Base-by-base conservation (phyloP, 2,888 invertebrate species). In the Temnothorax rugatulus region DNA sequence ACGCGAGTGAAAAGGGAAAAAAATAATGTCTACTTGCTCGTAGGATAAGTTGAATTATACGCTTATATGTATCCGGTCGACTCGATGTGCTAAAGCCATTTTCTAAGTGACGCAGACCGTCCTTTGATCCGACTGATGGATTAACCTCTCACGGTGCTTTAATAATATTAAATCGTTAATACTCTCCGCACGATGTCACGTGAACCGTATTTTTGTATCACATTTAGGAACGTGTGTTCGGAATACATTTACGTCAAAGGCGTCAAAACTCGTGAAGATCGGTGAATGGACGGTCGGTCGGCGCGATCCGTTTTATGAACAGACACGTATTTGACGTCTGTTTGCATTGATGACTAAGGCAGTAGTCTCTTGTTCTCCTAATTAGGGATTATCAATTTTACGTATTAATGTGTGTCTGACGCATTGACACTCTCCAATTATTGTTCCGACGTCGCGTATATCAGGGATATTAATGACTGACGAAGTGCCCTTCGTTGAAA, bases 71-170 rank as follows among this genome's bases (percentile, higher is more conserved):
- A 54, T 69, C 52, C 69, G 34, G 15, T 47, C 44, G 21, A 11
- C 1, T 8, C 21, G 50, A 47, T 2, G 41, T 79, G 73, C 63
- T 82, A 84, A 86, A 89, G 85, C 71, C 84, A 84, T 85, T 83
- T 73, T 63, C 75, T 83, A 88, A 89, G 89, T 88, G 88, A 89
- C 85, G 61, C 34, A 29, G 59, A 79, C 69, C 76, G n/a, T 64
- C 88, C 92, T 91, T 92, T 91, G 92, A 91, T 92, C 91, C 87
- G 88, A 84, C 87, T 88, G 89, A 91, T 91, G 89, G 91, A 89
- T 92, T 88, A 90, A 86, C 82, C 9, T 38, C 89, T 38, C 89
- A 83, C 57, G 71, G 74, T 75, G 66, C 83, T 79, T 86, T 91
- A 91, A 92, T 87, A 84, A 82, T 68, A 83, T 91, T 88, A 88